Evolutionary conservation across 2,888 invertebrate species (phyloP).

Genomic region (Psococerastis gibbosa): DNA sequence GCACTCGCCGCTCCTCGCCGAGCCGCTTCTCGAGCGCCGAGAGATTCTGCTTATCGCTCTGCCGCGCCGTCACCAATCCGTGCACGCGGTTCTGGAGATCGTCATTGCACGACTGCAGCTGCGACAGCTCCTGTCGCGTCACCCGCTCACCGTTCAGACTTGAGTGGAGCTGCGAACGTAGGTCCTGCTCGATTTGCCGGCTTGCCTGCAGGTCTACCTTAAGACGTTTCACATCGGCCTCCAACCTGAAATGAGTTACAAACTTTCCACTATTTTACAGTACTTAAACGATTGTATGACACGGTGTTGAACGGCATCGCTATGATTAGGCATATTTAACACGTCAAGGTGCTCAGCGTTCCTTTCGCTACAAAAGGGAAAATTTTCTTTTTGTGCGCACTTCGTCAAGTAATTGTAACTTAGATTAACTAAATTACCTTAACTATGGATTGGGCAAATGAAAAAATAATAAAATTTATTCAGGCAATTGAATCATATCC

Average conservation of each 20-base stretch:
- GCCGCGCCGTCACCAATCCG: conserved; percentile 48
- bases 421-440: too few relatives aligned
- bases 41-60: conserved; percentile 60
- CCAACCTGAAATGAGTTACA: conserved; percentile 44
- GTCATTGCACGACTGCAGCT: conserved; percentile 72
- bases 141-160: conserved; percentile 47
- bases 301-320: too few relatives aligned
- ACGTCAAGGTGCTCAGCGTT: too few relatives aligned
- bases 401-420: too few relatives aligned
- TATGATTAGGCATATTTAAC: too few relatives aligned
- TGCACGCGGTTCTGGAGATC: conserved; percentile 68
- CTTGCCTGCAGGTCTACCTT: conserved; percentile 55
- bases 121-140: conserved; percentile 47
- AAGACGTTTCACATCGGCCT: conserved; percentile 49
- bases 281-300: too few relatives aligned
- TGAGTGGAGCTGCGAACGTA: conserved; percentile 44
- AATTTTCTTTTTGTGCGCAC: too few relatives aligned
- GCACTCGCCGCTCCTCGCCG: conserved; percentile 65
- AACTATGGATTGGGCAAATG: too few relatives aligned
- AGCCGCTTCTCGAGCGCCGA: conserved; percentile 59
- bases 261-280: too few relatives aligned
- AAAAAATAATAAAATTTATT: too few relatives aligned
- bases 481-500: too few relatives aligned
- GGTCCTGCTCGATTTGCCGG: conserved; percentile 48
- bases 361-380: too few relatives aligned